Evolutionary conservation across 2,797 vertebrate genomes (phyloP).

Genomic region (Nasua narica): DNA sequence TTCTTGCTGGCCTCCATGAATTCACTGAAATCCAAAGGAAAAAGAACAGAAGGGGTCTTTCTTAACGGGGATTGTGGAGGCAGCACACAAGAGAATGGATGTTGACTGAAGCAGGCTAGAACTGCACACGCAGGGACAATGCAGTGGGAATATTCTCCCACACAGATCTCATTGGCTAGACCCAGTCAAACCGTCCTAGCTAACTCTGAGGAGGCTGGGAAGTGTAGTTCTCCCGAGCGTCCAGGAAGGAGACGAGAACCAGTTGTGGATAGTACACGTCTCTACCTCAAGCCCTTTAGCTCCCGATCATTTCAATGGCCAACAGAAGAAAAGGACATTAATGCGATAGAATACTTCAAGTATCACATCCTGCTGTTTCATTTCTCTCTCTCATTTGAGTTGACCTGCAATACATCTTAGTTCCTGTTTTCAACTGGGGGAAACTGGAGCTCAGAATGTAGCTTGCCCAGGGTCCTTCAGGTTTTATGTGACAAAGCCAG

Average conservation of each 20-base stretch:
- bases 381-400: neutral
- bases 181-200: neutral
- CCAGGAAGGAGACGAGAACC: neutral
- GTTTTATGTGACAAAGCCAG: neutral
- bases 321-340: neutral
- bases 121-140: neutral
- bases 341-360: neutral
- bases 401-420: neutral
- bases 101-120: neutral
- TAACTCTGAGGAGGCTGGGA: neutral
- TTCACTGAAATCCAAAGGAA: constrained; percentile 28
- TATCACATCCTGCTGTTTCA: neutral
- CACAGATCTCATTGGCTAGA: neutral
- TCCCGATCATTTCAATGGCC: neutral
- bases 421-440: neutral
- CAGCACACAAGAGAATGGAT: neutral
- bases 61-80: neutral
- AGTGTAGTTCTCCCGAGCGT: neutral
- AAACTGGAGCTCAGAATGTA: neutral
- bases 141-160: neutral
- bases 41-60: neutral
- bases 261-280: neutral
- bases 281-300: neutral
- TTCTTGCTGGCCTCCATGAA: constrained; percentile 31
- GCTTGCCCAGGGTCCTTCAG: neutral